Evolutionary conservation across 2,888 invertebrate species (phyloP).

Genomic region (Amiota minor): DNA sequence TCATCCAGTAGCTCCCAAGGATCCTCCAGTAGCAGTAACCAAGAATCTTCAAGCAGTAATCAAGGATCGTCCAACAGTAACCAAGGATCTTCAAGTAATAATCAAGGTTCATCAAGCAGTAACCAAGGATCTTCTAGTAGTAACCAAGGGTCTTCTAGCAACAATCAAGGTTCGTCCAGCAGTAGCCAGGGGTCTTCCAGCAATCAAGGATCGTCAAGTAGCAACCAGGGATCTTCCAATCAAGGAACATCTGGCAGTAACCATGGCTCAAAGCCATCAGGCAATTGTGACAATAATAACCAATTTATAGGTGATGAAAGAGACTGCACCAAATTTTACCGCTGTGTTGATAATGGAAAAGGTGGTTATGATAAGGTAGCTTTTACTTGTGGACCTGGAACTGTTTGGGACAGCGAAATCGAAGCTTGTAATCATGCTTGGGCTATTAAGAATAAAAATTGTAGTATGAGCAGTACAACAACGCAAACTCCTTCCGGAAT

Average conservation of each 20-base stretch:
- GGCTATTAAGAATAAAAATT: conserved; percentile 62
- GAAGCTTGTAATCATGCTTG: conserved; percentile 75
- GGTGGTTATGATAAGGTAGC: conserved; percentile 74
- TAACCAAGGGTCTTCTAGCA: conserved; percentile 35
- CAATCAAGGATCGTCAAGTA: conserved; percentile 31
- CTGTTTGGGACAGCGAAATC: conserved; percentile 77
- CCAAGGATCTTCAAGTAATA: conserved; percentile 32
- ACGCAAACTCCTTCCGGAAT: conserved; percentile 44
- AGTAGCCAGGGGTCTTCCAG: conserved; percentile 19
- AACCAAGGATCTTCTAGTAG: conserved; percentile 37
- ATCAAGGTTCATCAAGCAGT: conserved; percentile 33
- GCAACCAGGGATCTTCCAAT: conserved; percentile 37
- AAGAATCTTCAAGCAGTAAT: conserved; percentile 28
- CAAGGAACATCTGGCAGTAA: conserved; percentile 39
- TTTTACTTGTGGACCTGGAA: conserved; percentile 76
- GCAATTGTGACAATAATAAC: conserved; percentile 60
- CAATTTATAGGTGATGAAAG: conserved; percentile 72
- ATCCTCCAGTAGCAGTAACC: conserved; percentile 75
- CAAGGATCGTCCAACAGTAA: conserved; percentile 28
- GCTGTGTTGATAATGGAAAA: conserved; percentile 75
- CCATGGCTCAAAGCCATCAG: conserved; percentile 50
- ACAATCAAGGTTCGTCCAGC: conserved; percentile 35
- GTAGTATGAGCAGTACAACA: conserved; percentile 48
- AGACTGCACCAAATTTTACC: conserved; percentile 77
- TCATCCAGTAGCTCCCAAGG: too few species aligned